phyloP scores from a whole-genome alignment of 2,888 invertebrate species.

The Anthoptus insignis region DNA sequence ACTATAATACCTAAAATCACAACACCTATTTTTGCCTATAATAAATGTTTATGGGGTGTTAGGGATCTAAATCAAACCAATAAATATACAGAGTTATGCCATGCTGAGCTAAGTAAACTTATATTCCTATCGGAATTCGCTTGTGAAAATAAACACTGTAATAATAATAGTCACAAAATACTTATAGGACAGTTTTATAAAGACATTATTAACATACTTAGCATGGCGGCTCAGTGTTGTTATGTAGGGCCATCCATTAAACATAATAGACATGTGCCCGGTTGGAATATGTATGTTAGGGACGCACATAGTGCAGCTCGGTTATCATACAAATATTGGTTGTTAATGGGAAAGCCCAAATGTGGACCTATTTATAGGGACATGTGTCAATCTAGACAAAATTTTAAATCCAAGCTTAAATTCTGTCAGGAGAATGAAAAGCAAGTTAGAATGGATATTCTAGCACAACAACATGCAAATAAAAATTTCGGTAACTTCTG shows the following conservation, averaged over 20 bases:
- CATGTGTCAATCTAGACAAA: not conserved
- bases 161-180: not conserved
- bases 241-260: not conserved
- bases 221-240: not conserved
- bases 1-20: not conserved
- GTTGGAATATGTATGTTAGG: conserved; percentile 19
- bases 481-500: conserved; percentile 1
- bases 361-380: not conserved
- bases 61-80: conserved; percentile 3
- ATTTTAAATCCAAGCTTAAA: not conserved
- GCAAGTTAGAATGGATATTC: not conserved
- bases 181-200: not conserved
- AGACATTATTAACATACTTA: not conserved
- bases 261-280: conserved; percentile 7
- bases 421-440: conserved; percentile 4
- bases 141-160: conserved; percentile 3
- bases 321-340: not conserved
- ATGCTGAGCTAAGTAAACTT: not conserved
- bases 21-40: not conserved
- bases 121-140: not conserved
- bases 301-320: conserved; percentile 13
- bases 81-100: conserved; percentile 10
- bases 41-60: conserved; percentile 15
- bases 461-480: not conserved
- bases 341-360: not conserved